Percentiles rank a stretch among this genome's conserved stretches.
Evolutionary conservation across 2,113 vertebrate species (phyloP).

Genomic region (Pelodiscus sinensis): DNA sequence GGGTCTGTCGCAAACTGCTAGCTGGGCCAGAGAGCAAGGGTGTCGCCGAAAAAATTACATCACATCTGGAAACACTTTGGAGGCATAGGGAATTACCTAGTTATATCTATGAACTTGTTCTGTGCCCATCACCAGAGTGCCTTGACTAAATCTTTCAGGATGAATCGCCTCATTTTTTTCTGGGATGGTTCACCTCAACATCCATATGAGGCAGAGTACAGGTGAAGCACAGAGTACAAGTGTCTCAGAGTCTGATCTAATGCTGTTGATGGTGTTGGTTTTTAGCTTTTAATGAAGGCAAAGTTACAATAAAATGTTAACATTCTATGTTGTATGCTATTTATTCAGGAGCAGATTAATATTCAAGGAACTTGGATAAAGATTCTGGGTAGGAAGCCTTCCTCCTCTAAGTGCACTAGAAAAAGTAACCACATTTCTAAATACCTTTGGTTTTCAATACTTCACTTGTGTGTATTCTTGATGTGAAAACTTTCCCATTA

Average conservation of each 20-base stretch:
- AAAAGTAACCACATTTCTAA: background rate
- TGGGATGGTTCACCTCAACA: background rate
- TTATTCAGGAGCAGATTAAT: background rate
- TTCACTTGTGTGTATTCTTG: background rate
- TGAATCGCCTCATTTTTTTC: background rate
- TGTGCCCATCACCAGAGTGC: background rate
- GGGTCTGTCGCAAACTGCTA: background rate
- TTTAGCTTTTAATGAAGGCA: background rate
- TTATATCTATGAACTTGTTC: background rate
- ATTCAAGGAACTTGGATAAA: background rate
- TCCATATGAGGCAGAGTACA: background rate
- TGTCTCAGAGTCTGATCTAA: background rate
- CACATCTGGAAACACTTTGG: background rate
- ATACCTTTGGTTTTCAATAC: background rate
- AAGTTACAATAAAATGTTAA: background rate
- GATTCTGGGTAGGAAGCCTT: background rate
- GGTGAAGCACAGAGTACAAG: background rate
- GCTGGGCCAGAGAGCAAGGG: background rate
- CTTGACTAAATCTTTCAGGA: background rate
- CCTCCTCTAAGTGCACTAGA: background rate
- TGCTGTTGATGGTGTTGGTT: background rate
- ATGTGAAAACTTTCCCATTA: background rate
- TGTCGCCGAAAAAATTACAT: background rate
- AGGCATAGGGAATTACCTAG: background rate
- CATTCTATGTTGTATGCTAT: background rate